Percentiles rank a stretch among this genome's conserved stretches.
Conservation (phyloP, 2,888 invertebrate genomes). For the Tortricodes alternella region DNA sequence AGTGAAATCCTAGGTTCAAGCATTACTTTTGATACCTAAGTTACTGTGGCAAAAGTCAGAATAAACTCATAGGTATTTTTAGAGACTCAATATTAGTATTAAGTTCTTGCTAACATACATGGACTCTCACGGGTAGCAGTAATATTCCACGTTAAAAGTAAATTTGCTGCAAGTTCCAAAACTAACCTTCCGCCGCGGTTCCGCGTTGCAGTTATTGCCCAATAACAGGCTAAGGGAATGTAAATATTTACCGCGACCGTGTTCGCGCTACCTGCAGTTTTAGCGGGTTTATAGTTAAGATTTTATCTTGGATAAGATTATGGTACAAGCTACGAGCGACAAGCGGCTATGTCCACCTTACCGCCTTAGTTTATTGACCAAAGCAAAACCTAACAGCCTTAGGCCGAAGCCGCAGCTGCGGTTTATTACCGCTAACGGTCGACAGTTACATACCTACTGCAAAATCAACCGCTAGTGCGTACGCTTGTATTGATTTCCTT, state of each 20-base stretch:
- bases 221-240: conserved; percentile 41
- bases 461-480: too few species aligned
- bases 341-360: conserved; percentile 3
- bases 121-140: background rate
- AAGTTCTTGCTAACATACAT: too few species aligned
- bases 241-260: conserved; percentile 45
- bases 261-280: conserved; percentile 59
- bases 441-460: too few species aligned
- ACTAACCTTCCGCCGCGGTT: conserved; percentile 3
- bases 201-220: conserved; percentile 25
- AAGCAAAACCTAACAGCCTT: background rate
- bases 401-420: too few species aligned
- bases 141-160: background rate
- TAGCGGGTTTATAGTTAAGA: conserved; percentile 55
- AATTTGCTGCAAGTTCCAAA: conserved; percentile 17
- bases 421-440: too few species aligned
- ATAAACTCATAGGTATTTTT: too few species aligned
- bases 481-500: too few species aligned
- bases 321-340: conserved; percentile 43
- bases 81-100: too few species aligned
- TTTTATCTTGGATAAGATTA: conserved; percentile 53
- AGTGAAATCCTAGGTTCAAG: too few species aligned
- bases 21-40: too few species aligned
- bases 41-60: too few species aligned
- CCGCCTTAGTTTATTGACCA: too few species aligned